Base-by-base conservation (phyloP, 2,888 invertebrate species). In the Mycalesis mineus region DNA sequence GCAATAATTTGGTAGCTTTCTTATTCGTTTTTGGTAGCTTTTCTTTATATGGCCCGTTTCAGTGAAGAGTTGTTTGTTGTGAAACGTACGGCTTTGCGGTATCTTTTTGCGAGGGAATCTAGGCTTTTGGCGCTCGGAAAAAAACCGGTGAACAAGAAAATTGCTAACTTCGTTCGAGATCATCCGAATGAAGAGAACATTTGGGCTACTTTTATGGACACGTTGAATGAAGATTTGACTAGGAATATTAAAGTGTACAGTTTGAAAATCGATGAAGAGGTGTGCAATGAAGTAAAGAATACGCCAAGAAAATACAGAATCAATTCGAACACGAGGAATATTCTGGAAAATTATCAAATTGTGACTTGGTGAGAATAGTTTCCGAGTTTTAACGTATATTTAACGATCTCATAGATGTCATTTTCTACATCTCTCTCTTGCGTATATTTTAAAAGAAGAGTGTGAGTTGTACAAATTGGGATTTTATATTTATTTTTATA, bases 111-210 rank as follows among this genome's bases (percentile, higher is more conserved):
- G 0, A 69, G 84, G 22, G 84, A 87, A 68, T 83, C 84, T 0
- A 78, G 68, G 47, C 71, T 86, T 0, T 53, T 86, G 8, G 69
- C 81, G 0, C 60, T 83, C 1, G 85, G 85, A 0, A 83, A 85
- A 49, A 81, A 69, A 14, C 85, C 85, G 0, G 72, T 83, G 0
- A 87, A 86, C 60, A 82, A 80, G 39, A 87, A 87, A 73, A 82
- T 86, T 1, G 73, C 86, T 0, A 79, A 83, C 50, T 79, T 80
- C 54, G 71, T 87, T 0, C 74, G 71, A 13, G 74, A 45, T 0
- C 75, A 83, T 37, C 72, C 79, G 54, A 77, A 82, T 3, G 75
- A 57, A 15, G 56, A 65, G 37, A 75, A 72, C 40, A 70, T 77
- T 13, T 83, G 81, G 83, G 67, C 74, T 0, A 74, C 69, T 39